Conservation (phyloP, 2,888 invertebrate genomes). For the Neria commutata region DNA sequence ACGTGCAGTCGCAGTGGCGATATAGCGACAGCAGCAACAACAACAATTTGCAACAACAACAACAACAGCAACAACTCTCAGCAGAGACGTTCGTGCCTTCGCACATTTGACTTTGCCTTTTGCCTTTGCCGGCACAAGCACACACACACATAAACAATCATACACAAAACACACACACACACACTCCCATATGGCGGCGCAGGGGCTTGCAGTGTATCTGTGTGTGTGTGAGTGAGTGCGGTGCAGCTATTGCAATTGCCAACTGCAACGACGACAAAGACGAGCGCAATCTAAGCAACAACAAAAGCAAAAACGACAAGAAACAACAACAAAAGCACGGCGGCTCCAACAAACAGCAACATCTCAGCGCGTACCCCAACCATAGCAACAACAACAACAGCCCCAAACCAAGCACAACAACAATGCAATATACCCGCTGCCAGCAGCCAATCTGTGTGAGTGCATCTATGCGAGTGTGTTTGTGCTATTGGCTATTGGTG, state of each 20-base stretch:
- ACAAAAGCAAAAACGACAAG: neutral
- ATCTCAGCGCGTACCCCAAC: slow-evolving; percentile 27
- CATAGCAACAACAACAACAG: slow-evolving; percentile 5
- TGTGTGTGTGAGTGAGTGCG: slow-evolving; percentile 13
- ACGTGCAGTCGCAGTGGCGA: no score
- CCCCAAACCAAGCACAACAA: neutral
- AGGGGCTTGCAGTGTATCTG: slow-evolving; percentile 27
- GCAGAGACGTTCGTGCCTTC: no score
- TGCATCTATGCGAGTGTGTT: slow-evolving; percentile 26
- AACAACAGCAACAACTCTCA: neutral
- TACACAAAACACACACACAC: neutral
- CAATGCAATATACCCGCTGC: neutral
- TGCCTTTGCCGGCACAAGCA: no score
- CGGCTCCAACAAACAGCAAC: slow-evolving; percentile 25
- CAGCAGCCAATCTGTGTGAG: slow-evolving; percentile 24
- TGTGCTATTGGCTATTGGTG: slow-evolving; percentile 9
- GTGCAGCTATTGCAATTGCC: slow-evolving; percentile 4
- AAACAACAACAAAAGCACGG: slow-evolving; percentile 27
- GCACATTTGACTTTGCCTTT: no score
- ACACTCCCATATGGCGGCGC: neutral
- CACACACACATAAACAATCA: neutral
- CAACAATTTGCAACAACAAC: no score
- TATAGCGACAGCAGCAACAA: no score
- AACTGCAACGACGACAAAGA: neutral
- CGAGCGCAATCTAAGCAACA: neutral